Base-by-base conservation (phyloP, 2,888 invertebrate species). In the Lydus trimaculatus region DNA sequence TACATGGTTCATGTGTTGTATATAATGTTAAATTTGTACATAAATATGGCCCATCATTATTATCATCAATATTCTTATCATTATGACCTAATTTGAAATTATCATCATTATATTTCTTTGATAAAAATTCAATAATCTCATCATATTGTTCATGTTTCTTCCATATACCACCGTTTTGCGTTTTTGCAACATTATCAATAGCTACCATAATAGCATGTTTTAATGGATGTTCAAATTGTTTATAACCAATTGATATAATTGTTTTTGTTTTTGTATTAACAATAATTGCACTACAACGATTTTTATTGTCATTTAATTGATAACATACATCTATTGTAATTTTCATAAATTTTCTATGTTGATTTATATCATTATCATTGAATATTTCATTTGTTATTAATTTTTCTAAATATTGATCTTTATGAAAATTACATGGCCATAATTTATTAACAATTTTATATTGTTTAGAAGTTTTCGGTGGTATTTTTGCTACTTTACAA, bases 1-100 rank as follows among this genome's bases (percentile, higher is more conserved):
- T 82, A 85, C 99, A 99, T 0, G 98, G 98, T 83, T 99, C 98
- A 70, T 89, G 88, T 0, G 92, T 89, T 56, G 94, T 83, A 81
- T 95, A 98, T 1, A 94, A 85, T 85, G 95, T 92, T 84, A 94
- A 96, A 2, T 94, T 94, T 0, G 98, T 96, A 85, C 96, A 96
- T 61, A 96, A 85, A 83, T 96, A 96, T 0, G 94, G 91, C 1
- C 90, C 90, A 61, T 86, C 83, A n/a, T 82, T 83, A 0, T 89
- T 88, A 25, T 90, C 90, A 80, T 79, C 76, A n/a, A 67, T 31
- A 9, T 64, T 28, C 11, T 43, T 64, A 66, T 86, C 78, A 60
- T 25, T 15, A 25, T 15, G 8, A 25, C 56, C 56, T 25, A 43
- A 63, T 23, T 63, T 67, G 11, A 89, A 88, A 43, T 81, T 82